These are phyloP conservation scores for Ichneumon xanthorius DNA, from an alignment of 2,888 invertebrate species.

Conservation along the genomic window DNA sequence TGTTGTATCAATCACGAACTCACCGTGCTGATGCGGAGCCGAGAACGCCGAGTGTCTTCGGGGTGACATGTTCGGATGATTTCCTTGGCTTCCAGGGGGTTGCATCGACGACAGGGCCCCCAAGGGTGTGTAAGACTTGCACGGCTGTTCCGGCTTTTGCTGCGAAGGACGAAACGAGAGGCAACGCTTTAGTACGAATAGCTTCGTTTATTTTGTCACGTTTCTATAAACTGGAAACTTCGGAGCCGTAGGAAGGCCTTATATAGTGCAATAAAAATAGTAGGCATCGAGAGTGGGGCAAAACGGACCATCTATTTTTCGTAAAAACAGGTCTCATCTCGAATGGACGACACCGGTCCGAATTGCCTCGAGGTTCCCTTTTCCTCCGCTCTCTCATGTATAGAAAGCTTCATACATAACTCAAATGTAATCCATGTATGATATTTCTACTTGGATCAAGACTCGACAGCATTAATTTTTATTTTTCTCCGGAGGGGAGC, in stretches of 20 bases:
- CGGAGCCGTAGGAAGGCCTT: background rate
- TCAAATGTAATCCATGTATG: no score
- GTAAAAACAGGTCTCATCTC: no score
- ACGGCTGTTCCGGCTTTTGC: constrained; percentile 84
- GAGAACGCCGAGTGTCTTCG: constrained; percentile 84
- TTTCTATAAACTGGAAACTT: background rate
- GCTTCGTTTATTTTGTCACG: background rate
- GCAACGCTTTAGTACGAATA: background rate
- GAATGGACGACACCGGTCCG: no score
- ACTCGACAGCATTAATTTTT: background rate
- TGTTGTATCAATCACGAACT: constrained; percentile 83
- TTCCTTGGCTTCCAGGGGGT: constrained; percentile 89
- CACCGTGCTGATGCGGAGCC: constrained; percentile 88
- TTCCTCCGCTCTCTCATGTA: no score
- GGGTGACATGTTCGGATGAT: constrained; percentile 83
- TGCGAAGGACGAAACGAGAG: constrained; percentile 53
- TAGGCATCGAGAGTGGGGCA: background rate
- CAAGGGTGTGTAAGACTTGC: constrained; percentile 92
- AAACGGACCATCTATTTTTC: background rate
- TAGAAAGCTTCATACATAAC: no score
- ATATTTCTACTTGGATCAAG: background rate
- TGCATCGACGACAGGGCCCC: constrained; percentile 95
- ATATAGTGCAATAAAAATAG: background rate
- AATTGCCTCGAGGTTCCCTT: no score
- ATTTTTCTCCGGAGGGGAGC: constrained; percentile 19